Base-by-base conservation (phyloP, 2,888 invertebrate genomes). In the Agapetus fuscipes region DNA sequence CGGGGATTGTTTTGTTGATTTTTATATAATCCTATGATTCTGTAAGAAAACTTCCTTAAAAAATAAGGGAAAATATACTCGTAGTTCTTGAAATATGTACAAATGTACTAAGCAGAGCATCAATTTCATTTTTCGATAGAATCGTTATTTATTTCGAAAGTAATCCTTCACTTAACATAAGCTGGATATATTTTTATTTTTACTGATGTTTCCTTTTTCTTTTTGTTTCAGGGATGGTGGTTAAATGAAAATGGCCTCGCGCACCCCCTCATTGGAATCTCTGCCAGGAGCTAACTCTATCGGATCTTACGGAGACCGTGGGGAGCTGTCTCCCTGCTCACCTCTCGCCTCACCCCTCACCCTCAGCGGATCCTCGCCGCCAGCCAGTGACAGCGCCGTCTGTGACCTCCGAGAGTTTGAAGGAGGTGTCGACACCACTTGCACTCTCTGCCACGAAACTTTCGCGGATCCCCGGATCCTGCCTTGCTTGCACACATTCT, bases 181-280 rank as follows among this genome's bases (percentile, higher is more conserved):
- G n/a, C n/a, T n/a, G n/a, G n/a, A n/a, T n/a, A n/a, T n/a, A n/a
- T n/a, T 24, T 24, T 24, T 7, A 7, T 27, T 27, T 9, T n/a
- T 30, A n/a, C 3, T 13, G 16, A 7, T 30, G 30, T 30, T 30
- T 30, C 3, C 14, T 34, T 50, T 43, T 55, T 56, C 61, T 56
- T 57, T 51, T 68, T 68, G 65, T 79, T 76, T 25, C 76, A 83
- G 83, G 82, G 81, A 83, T 83, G 83, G 81, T 76, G 82, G 81
- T 80, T 79, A 80, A 81, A 73, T 83, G 81, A 86, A 84, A 78
- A 88, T 89, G 89, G 89, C 87, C 78, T 87, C 89, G 71, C 77
- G 76, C 67, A 88, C 89, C 72, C 88, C 88, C 71, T 90, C 89
- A 69, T 75, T 89, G 74, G 90, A 89, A 76, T 90, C 89, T 71